Base-by-base conservation (phyloP, 2,113 vertebrate species). In the Toxotes jaculatrix region DNA sequence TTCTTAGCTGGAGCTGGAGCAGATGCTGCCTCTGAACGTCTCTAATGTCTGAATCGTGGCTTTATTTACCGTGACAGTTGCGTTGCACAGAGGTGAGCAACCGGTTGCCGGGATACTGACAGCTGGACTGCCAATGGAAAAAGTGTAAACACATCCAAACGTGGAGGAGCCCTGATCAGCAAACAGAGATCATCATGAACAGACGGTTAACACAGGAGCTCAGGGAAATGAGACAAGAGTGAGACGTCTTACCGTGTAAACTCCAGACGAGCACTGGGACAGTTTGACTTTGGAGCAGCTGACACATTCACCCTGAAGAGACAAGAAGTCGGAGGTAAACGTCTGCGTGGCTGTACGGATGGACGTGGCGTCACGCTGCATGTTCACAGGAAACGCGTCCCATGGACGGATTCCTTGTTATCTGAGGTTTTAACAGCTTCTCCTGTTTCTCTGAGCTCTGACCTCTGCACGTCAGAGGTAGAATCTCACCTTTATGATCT, bases 71-170 rank as follows among this genome's bases (percentile, higher is more conserved):
- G 85, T 95, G 16, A 93, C 51, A 0, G 92, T 96, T 21, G 79
- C 2, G 9, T 95, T 96, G 84, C 96, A 98, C 72, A 89, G 86
- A 1, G 80, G 88, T 5, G 88, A 70, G 83, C 96, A 97, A 55
- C 96, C 92, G 0, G 9, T 85, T 17, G 38, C 69, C 2, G 86
- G 61, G 62, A 94, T 32, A 1, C 0, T 67, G 23, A 88, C 0
- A 0, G 6, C 36, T 27, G 79, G 13, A 1, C 4, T 0, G 7
- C 3, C 67, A 11, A 79, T 4, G 4, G 34, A 69, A 7, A 72
- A 1, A 1, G 0, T 23, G 76, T 89, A 96, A 51, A 93, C 0
- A 27, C 96, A 98, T 10, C 83, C 95, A 9, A 16, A 72, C 10
- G 42, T 86, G 72, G 86, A 91, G 31, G 81, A 62, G 21, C 70